phyloP scores from a whole-genome alignment of 2,113 vertebrate species.

The Promerops cafer region DNA sequence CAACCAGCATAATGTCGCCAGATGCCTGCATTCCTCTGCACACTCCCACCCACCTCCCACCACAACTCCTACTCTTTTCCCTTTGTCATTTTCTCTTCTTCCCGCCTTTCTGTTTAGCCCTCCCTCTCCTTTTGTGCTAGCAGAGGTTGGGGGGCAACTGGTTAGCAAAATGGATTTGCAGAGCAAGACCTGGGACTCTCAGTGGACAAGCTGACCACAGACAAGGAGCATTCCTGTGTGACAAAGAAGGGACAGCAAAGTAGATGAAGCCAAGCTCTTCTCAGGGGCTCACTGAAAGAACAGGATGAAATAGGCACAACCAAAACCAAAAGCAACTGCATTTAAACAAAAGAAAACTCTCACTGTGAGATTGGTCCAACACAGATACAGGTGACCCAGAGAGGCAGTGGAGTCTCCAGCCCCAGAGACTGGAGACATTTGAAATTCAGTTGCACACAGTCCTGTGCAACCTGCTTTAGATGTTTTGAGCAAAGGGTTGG shows the following conservation, averaged over 20 bases:
- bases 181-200: neutral
- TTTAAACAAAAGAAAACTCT: neutral
- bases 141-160: neutral
- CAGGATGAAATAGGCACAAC: neutral
- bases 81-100: neutral
- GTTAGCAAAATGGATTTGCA: neutral
- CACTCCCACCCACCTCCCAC: neutral
- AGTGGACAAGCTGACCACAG: neutral
- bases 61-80: neutral
- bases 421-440: neutral
- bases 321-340: fast-evolving
- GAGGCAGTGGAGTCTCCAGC: neutral
- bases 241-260: neutral
- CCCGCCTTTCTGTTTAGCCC: neutral
- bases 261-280: neutral
- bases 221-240: fast-evolving
- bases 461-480: neutral
- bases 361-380: neutral
- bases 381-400: neutral
- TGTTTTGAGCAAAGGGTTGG: neutral
- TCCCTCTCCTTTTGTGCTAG: neutral
- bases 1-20: neutral
- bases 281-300: neutral
- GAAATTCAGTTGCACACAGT: neutral
- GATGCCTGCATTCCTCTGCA: neutral